Conservation (phyloP, 2,888 invertebrate species). For the Pilophorus perplexus region DNA sequence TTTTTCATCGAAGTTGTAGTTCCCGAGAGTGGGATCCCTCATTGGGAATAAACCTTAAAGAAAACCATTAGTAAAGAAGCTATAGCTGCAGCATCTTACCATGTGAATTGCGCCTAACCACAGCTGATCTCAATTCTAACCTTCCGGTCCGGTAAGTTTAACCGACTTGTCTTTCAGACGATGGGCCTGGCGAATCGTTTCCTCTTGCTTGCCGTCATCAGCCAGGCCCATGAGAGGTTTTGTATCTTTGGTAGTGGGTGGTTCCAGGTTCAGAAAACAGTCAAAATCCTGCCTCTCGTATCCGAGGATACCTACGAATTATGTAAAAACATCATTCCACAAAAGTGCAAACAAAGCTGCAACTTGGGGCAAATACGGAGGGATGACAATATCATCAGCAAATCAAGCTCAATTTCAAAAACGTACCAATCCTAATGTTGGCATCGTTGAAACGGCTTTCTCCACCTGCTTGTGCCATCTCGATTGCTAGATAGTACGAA, state of each 20-base stretch:
- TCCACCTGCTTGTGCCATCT: constrained; percentile 19
- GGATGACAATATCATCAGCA: no score
- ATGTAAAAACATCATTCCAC: no score
- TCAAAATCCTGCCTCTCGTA: constrained; percentile 35
- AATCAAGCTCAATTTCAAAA: no score
- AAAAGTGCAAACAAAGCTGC: no score
- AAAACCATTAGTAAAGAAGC: no score
- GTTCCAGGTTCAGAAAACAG: constrained; percentile 16
- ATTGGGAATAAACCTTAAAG: background rate
- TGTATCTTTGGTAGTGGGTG: background rate
- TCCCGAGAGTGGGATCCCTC: background rate
- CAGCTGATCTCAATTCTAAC: no score
- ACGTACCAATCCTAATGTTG: constrained; percentile 26
- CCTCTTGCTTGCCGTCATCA: background rate
- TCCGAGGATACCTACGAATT: constrained; percentile 37
- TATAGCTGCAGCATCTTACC: no score
- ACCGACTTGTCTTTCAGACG: background rate
- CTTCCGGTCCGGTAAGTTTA: background rate
- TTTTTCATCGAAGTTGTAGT: constrained; percentile 15
- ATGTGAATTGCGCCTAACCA: no score
- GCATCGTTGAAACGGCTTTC: constrained; percentile 30
- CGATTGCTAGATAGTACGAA: constrained; percentile 22
- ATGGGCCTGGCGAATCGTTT: background rate
- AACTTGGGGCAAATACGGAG: no score
- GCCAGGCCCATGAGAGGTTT: background rate